Evolutionary conservation across 2,888 invertebrate genomes (phyloP), one percentile per base, ranked within the genome.

Genomic region (Ornithoptera priamus): DNA sequence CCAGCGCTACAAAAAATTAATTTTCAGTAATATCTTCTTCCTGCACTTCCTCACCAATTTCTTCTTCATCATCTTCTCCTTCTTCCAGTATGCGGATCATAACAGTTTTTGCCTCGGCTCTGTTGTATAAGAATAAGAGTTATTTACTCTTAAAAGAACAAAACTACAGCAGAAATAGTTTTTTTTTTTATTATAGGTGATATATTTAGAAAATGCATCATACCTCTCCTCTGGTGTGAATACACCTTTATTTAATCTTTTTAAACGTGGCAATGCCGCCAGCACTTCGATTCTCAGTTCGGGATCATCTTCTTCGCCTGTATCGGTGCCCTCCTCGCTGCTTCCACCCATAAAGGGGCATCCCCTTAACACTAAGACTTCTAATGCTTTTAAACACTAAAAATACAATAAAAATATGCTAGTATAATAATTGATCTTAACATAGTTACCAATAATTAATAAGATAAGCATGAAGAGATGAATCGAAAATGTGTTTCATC

Each of bases 321-420:
- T 81, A 1, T 90, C 91, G 0, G 80, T 80, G 1, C 80, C 79
- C 53, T 86, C 87, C 1, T 85, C 81, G 0, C 90, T 91, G 0
- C 83, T 80, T 0, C 92, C 93, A n/a, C 93, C 93, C 85, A 93
- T 89, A 66, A 89, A 88, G 0, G 94, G 94, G 76, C 94, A 94
- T 6, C 93, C 93, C 71, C 87, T 87, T 62, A 94, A 71, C 64
- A 94, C 81, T 1, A 95, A 77, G 0, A 90, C 92, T 57, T 94
- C 90, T 64, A 95, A 76, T 0, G 80, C 85, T 6, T 87, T 82
- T 17, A 95, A 78, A 24, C 88, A 89, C 81, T 92, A 71, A 64
- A 67, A 64, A 58, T 46, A 24, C 1, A 18, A 53, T 6, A 18
- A 53, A 53, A 53, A 18, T 53, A 6, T 30, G 5, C 0, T 30